phyloP scores from a whole-genome alignment of 2,797 vertebrate genomes.

The Epinephelus malabaricus region DNA sequence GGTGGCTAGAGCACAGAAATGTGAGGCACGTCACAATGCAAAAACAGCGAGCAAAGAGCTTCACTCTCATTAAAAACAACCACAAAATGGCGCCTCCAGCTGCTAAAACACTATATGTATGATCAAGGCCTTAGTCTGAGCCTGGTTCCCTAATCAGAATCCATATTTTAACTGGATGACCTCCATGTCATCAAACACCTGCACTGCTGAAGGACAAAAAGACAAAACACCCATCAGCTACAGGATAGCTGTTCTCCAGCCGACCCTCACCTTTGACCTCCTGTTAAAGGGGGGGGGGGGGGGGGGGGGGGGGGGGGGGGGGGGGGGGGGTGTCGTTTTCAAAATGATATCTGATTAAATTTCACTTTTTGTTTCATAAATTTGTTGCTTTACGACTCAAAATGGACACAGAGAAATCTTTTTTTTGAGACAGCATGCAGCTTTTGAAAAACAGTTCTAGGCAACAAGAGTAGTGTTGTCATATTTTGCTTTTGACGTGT shows the following conservation, averaged over 20 bases:
- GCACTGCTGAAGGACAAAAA: constrained; percentile 2
- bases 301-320: too few relatives aligned
- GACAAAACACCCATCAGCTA: neutral
- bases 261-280: constrained; percentile 23
- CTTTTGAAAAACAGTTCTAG: neutral
- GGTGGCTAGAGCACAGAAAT: too few relatives aligned
- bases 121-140: neutral
- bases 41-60: too few relatives aligned
- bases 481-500: neutral
- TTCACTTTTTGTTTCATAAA: neutral
- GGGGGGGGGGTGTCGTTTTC: neutral
- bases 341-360: neutral
- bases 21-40: too few relatives aligned
- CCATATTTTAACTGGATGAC: neutral
- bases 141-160: neutral
- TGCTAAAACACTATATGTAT: too few relatives aligned
- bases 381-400: neutral
- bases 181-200: constrained; percentile 11
- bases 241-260: neutral
- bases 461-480: neutral
- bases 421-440: neutral
- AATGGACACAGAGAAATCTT: neutral
- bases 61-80: too few relatives aligned
- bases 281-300: neutral
- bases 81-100: too few relatives aligned